Evolutionary conservation across 2,888 invertebrate genomes (phyloP).

Genomic region (Ephialtes manifestator): DNA sequence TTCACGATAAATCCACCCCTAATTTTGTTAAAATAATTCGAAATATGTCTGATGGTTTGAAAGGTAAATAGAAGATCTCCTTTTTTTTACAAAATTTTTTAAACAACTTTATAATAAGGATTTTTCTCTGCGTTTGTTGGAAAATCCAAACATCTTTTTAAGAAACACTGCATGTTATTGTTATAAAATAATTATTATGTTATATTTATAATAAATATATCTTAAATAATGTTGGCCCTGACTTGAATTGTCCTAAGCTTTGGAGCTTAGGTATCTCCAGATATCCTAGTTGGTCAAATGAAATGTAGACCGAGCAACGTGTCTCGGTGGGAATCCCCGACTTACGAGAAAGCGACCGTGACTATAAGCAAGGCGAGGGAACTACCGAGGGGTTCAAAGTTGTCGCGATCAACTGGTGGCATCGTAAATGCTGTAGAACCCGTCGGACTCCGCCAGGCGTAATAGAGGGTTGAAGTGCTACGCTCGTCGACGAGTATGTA

Average conservation of each 20-base stretch:
- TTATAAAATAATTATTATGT: too few relatives aligned
- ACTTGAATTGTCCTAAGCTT: neutral
- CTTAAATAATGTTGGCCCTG: neutral
- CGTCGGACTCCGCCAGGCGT: slow-evolving; percentile 8
- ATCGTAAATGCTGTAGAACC: slow-evolving; percentile 51
- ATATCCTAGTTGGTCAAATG: slow-evolving; percentile 2
- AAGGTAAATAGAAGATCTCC: too few relatives aligned
- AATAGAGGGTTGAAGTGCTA: slow-evolving; percentile 17
- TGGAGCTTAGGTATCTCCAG: neutral
- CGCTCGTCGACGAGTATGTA: slow-evolving; percentile 10
- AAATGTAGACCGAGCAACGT: neutral
- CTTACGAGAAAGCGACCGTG: slow-evolving; percentile 13
- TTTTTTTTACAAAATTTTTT: too few relatives aligned
- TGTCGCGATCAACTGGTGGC: slow-evolving; percentile 67
- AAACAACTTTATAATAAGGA: too few relatives aligned
- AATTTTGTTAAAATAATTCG: too few relatives aligned
- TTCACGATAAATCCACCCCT: too few relatives aligned
- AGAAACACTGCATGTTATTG: too few relatives aligned
- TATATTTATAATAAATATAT: neutral
- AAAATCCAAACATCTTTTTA: too few relatives aligned
- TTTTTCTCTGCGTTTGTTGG: too few relatives aligned
- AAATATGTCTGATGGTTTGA: too few relatives aligned
- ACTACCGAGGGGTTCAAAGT: slow-evolving; percentile 22
- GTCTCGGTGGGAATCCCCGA: slow-evolving; percentile 24
- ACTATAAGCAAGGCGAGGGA: slow-evolving; percentile 3